A percentile compares a stretch with the other conserved stretches of the same genome.
Evolutionary conservation across 2,797 vertebrate genomes (phyloP).

Genomic region (Myripristis murdjan): DNA sequence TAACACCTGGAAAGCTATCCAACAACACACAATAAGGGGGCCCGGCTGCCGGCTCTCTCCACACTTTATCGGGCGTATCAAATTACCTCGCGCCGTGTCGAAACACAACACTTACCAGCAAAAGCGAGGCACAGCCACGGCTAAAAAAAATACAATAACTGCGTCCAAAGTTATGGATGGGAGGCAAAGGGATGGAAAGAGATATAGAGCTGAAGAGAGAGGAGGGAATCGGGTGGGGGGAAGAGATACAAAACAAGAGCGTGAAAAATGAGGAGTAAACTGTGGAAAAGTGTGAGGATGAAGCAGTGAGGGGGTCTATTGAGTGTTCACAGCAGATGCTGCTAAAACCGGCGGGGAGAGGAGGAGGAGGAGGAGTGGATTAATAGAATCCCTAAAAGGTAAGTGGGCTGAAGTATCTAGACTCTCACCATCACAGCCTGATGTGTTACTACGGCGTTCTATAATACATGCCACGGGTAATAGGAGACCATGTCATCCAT

Average conservation of each 20-base stretch:
- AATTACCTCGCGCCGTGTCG: conserved; percentile 51
- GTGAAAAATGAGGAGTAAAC: not conserved
- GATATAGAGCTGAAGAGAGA: conserved; percentile 1
- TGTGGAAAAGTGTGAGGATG: not conserved
- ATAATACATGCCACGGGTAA: conserved; percentile 58
- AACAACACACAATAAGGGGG: conserved; percentile 47
- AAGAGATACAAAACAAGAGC: not conserved
- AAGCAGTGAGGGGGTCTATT: conserved; percentile 24
- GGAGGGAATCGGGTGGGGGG: conserved; percentile 11
- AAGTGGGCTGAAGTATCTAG: conserved; percentile 40
- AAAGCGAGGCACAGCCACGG: conserved; percentile 31
- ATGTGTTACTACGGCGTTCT: conserved; percentile 59
- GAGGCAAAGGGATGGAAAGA: conserved; percentile 4
- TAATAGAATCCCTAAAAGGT: conserved; percentile 48
- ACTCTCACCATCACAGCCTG: conserved; percentile 42
- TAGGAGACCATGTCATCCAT: conserved; percentile 70
- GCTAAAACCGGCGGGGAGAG: conserved; percentile 38
- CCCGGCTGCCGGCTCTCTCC: conserved; percentile 31
- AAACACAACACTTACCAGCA: conserved; percentile 17
- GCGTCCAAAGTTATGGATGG: conserved; percentile 19
- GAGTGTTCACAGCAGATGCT: conserved; percentile 14
- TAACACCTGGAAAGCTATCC: conserved; percentile 65
- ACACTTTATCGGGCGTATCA: conserved; percentile 45
- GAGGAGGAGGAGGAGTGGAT: conserved; percentile 13
- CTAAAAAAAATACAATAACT: conserved; percentile 33